A percentile compares a stretch with the other conserved stretches of the same genome.
Evolutionary conservation across 1,140 invertebrate genomes (phyloP).

Genomic region (Achatina immaculata): DNA sequence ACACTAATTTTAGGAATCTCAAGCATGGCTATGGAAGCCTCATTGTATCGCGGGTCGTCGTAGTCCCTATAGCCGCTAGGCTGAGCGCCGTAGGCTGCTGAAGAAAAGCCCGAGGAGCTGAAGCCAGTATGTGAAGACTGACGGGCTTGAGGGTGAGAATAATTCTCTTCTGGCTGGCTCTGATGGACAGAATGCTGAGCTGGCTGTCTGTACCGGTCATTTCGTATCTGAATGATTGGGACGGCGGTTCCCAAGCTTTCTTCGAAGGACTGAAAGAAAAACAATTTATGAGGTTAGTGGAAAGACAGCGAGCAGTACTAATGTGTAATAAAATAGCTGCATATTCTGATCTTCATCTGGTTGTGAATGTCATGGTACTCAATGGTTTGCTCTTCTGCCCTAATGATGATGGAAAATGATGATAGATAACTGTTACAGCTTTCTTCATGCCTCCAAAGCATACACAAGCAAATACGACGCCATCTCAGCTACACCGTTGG

Average conservation of each 20-base stretch:
- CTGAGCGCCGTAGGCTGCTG: neutral
- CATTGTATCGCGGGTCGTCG: constrained; percentile 33
- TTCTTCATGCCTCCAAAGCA: too few species aligned
- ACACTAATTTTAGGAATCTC: constrained; percentile 33
- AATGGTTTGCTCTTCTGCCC: too few species aligned
- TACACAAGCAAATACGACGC: too few species aligned
- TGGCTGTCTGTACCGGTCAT: constrained; percentile 31
- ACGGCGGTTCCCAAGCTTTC: constrained; percentile 8
- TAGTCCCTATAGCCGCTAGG: constrained; percentile 18
- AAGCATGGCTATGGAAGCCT: constrained; percentile 15
- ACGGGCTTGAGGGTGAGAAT: neutral
- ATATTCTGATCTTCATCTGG: too few species aligned
- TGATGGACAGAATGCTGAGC: neutral
- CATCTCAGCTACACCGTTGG: too few species aligned
- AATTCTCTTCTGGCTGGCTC: neutral
- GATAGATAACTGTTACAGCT: too few species aligned
- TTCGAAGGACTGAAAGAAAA: neutral
- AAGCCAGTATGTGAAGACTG: neutral
- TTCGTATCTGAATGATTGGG: constrained; percentile 38
- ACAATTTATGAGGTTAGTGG: too few species aligned
- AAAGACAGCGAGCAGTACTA: too few species aligned
- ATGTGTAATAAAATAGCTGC: too few species aligned
- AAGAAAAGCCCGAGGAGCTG: neutral
- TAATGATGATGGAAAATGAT: too few species aligned
- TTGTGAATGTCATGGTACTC: too few species aligned